Conservation (phyloP, 2,797 vertebrate species). For the Peromyscus eremicus region DNA sequence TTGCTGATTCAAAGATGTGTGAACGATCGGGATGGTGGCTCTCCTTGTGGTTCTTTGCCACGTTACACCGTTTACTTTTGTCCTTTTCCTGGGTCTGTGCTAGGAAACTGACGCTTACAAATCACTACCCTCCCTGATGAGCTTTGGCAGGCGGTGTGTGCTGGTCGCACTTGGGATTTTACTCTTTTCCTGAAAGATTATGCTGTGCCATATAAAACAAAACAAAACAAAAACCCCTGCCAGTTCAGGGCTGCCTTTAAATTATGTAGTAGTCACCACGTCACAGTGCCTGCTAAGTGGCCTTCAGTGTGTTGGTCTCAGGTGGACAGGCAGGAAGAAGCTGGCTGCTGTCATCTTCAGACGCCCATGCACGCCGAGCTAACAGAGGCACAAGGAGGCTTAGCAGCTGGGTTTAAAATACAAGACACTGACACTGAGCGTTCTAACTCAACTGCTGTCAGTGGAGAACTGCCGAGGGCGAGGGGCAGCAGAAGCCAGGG, state of each 20-base stretch:
- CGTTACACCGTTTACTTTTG: neutral
- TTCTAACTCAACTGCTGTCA: neutral
- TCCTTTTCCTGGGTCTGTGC: neutral
- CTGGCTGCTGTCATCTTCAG: neutral
- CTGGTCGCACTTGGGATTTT: conserved; percentile 19
- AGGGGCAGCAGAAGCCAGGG: neutral
- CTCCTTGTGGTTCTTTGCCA: neutral
- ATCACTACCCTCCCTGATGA: neutral
- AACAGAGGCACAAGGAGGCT: neutral
- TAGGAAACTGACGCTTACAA: neutral
- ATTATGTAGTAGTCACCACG: neutral
- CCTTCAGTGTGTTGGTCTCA: neutral
- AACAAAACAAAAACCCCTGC: neutral
- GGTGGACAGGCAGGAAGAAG: conserved; percentile 13
- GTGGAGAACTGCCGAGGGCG: neutral
- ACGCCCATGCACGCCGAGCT: neutral
- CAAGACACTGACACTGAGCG: neutral
- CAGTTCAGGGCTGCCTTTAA: neutral
- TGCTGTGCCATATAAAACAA: neutral
- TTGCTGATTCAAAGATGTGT: neutral
- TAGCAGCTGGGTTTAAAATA: neutral
- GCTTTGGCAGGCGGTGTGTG: neutral
- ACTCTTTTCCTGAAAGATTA: conserved; percentile 43
- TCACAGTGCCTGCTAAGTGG: neutral
- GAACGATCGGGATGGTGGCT: neutral